These are phyloP conservation scores for Protaetia brevitarsis DNA, from an alignment of 1,140 invertebrate species.

Conservation along the genomic window DNA sequence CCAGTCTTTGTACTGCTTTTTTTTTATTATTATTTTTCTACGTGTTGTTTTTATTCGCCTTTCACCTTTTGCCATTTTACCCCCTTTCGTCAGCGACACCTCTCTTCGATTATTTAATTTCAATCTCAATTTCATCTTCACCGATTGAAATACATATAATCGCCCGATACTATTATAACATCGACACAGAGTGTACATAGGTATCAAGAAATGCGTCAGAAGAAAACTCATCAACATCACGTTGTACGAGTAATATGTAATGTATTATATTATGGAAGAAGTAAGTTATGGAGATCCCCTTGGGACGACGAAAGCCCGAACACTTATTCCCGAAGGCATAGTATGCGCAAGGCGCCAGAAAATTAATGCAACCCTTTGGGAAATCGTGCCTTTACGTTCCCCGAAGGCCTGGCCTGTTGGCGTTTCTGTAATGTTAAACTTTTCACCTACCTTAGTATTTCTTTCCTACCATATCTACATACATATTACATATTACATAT, in stretches of 20 bases:
- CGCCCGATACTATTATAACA: no score
- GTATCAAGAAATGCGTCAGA: no score
- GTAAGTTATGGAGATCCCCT: slow-evolving; percentile 42
- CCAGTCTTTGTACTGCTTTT: slow-evolving; percentile 19
- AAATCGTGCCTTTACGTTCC: slow-evolving; percentile 56
- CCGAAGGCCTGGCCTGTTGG: slow-evolving; percentile 41
- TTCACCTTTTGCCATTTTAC: no score
- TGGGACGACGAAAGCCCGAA: slow-evolving; percentile 37
- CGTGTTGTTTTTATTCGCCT: no score
- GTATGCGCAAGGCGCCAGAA: slow-evolving; percentile 69
- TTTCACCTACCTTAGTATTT: slow-evolving; percentile 35
- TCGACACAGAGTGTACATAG: no score
- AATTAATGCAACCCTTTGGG: slow-evolving; percentile 64
- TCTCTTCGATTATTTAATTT: no score
- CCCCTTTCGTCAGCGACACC: no score
- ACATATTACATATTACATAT: no score
- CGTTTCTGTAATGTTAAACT: slow-evolving; percentile 36
- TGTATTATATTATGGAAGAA: slow-evolving; percentile 39
- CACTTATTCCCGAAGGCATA: slow-evolving; percentile 55
- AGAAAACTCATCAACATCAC: neutral
- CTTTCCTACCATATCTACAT: slow-evolving; percentile 20
- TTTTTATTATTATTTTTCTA: no score
- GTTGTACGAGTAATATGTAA: slow-evolving; percentile 36
- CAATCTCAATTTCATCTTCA: no score
- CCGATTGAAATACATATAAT: no score